Percentiles rank a stretch among this genome's conserved stretches.
Conservation (phyloP, 64 coral and sea anemone species). For the Hydrozoanthus tunicans region DNA sequence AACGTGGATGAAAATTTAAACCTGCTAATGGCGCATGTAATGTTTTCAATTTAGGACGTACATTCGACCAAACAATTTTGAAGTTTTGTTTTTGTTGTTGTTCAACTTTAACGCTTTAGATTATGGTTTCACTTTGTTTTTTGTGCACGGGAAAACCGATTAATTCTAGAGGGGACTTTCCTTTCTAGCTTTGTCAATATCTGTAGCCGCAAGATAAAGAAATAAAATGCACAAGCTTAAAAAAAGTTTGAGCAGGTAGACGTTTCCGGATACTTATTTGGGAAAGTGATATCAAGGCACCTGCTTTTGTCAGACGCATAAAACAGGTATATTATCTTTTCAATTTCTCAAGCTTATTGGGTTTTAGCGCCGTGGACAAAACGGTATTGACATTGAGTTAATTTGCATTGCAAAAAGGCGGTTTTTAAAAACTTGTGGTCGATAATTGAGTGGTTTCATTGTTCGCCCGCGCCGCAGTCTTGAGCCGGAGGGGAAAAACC, state of each 20-base stretch:
- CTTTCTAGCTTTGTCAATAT: not conserved
- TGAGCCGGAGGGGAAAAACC: constrained; percentile 38
- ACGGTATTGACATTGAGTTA: not conserved
- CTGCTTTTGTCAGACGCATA: constrained; percentile 49
- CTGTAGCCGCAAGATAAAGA: not conserved
- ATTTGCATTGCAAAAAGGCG: constrained; percentile 37
- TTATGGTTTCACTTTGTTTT: not conserved
- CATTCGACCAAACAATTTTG: not conserved
- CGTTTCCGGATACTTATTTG: constrained; percentile 24
- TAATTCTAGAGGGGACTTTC: too few relatives aligned
- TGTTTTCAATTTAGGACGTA: not conserved
- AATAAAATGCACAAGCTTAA: not conserved
- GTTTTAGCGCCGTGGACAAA: not conserved
- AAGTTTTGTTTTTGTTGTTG: not conserved
- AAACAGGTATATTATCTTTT: constrained; percentile 50
- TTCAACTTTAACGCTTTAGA: not conserved
- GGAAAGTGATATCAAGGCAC: constrained; percentile 39
- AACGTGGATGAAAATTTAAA: not conserved
- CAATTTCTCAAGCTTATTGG: not conserved
- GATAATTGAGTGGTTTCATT: not conserved
- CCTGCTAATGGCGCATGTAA: not conserved
- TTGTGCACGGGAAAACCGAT: not conserved
- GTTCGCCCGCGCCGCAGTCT: not conserved
- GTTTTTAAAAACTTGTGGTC: not conserved
- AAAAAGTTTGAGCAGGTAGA: not conserved